Percentiles rank a stretch among this genome's conserved stretches.
These are phyloP conservation scores for Phortica magna DNA, from an alignment of 2,888 invertebrate genomes.

Conservation along the genomic window DNA sequence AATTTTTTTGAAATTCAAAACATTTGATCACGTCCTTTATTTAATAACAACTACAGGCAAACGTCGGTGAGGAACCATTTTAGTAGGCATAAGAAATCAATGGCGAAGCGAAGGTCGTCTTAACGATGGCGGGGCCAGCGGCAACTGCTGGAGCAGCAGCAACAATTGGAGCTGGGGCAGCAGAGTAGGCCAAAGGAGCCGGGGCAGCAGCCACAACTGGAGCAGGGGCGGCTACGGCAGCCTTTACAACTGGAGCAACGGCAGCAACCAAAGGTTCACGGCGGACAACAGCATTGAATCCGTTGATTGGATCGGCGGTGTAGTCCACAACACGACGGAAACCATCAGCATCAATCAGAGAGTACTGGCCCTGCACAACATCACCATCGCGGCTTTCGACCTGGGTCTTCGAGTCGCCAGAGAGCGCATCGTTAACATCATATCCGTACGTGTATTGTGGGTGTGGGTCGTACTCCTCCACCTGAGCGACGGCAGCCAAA, in stretches of 20 bases:
- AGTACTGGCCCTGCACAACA: conserved; percentile 78
- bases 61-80: conserved; percentile 44
- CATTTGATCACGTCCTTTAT: conserved; percentile 66
- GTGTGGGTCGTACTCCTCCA: conserved; percentile 77
- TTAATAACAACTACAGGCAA: conserved; percentile 72
- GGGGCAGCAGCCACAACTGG: conserved; percentile 60
- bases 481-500: conserved; percentile 67
- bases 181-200: conserved; percentile 39
- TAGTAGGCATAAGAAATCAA: conserved; percentile 75
- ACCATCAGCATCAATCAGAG: conserved; percentile 78
- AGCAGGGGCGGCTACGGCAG: conserved; percentile 55
- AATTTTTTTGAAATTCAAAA: conserved; percentile 5
- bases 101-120: conserved; percentile 74
- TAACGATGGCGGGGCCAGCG: conserved; percentile 71
- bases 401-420: conserved; percentile 78
- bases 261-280: conserved; percentile 74
- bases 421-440: conserved; percentile 77
- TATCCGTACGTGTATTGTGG: conserved; percentile 78
- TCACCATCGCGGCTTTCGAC: conserved; percentile 78
- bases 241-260: conserved; percentile 54
- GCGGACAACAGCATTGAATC: conserved; percentile 77
- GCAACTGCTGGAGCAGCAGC: conserved; percentile 63
- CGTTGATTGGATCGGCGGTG: conserved; percentile 76
- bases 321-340: conserved; percentile 77
- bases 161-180: conserved; percentile 49